Percentiles rank a stretch among this genome's conserved stretches.
Conservation (phyloP, 2,113 vertebrate genomes). For the Paramormyrops kingsleyae region DNA sequence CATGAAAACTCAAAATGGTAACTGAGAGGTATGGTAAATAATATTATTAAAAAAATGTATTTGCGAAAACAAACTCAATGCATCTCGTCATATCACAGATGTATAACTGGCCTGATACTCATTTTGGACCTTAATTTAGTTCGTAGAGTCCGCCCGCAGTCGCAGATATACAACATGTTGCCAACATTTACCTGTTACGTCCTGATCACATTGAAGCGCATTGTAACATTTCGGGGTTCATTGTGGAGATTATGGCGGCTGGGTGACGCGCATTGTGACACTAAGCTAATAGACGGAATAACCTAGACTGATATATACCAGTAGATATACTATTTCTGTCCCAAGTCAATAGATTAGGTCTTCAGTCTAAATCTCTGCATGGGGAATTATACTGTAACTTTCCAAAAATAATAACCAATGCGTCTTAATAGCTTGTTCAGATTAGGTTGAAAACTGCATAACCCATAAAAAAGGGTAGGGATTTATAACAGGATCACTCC, state of each 20-base stretch:
- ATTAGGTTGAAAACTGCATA: background rate
- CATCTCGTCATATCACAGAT: background rate
- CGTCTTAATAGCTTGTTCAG: background rate
- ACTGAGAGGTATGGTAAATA: background rate
- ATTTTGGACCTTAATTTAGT: background rate
- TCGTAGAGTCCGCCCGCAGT: background rate
- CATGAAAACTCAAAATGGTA: background rate
- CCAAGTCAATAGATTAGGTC: background rate
- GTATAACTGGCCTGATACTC: background rate
- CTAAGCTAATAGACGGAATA: background rate
- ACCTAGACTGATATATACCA: background rate
- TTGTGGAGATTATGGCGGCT: background rate
- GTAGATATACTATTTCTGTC: background rate
- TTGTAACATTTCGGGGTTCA: background rate
- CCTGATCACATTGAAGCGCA: background rate
- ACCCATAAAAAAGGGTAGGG: background rate
- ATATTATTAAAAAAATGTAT: background rate
- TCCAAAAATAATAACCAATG: background rate
- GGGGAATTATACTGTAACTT: background rate
- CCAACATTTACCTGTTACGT: constrained; percentile 9
- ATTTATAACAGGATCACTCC: background rate
- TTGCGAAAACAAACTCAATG: background rate
- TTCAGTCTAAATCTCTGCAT: background rate
- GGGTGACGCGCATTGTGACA: background rate
- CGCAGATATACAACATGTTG: constrained; percentile 1